Conservation (phyloP, 2,888 invertebrate genomes). For the Metallyticus violacea region DNA sequence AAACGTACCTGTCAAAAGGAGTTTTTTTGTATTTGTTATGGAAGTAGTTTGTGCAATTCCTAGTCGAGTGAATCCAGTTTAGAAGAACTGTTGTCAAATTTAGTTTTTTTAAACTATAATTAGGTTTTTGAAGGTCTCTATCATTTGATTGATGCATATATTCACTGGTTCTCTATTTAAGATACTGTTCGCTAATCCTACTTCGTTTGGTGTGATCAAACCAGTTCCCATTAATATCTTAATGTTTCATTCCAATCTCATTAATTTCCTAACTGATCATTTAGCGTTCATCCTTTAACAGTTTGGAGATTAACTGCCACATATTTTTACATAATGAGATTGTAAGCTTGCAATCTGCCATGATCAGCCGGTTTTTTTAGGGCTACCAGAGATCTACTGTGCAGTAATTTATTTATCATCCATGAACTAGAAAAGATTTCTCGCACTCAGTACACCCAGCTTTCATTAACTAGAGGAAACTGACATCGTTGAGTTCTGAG, state of each 20-base stretch:
- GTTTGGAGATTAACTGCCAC: background rate
- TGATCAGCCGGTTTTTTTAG: background rate
- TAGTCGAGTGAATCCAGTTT: background rate
- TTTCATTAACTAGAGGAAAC: no score
- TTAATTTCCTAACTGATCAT: background rate
- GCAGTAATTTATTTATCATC: no score
- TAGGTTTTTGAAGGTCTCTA: background rate
- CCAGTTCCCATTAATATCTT: background rate
- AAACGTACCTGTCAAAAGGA: background rate
- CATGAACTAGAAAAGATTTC: no score
- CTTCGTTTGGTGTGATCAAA: background rate
- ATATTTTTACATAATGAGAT: background rate
- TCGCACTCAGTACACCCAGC: no score
- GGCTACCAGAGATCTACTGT: no score
- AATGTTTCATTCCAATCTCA: background rate
- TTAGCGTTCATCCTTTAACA: background rate
- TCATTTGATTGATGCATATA: background rate
- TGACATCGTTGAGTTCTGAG: no score
- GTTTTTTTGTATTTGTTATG: background rate
- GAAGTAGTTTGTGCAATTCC: background rate
- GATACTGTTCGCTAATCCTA: background rate
- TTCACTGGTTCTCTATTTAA: background rate
- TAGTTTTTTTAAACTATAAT: background rate
- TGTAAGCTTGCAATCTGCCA: background rate
- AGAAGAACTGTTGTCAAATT: background rate